Evolutionary conservation across 2,113 vertebrate species (phyloP).

Genomic region (Probosciger aterrimus): DNA sequence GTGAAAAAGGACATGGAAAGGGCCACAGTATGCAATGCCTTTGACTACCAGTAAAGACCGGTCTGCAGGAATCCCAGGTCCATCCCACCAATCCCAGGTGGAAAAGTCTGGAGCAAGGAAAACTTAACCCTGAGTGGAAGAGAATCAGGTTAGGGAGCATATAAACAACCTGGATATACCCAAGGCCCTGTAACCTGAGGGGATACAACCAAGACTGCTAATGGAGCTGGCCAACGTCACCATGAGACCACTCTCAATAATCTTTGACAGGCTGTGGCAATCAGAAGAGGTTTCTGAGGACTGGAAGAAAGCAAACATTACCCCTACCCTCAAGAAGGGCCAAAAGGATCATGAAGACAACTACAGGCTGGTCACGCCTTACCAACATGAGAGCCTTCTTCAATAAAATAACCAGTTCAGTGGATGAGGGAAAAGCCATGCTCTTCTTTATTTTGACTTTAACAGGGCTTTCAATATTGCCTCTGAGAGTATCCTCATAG

Average conservation of each 20-base stretch:
- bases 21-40: not conserved
- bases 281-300: not conserved
- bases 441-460: not conserved
- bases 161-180: not conserved
- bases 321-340: not conserved
- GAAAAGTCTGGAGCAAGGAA: not conserved
- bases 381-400: not conserved
- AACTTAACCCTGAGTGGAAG: not conserved
- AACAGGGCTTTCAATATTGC: not conserved
- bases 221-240: not conserved
- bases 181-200: not conserved
- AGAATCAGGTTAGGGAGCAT: not conserved
- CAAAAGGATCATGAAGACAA: not conserved
- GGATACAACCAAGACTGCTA: not conserved
- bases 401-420: not conserved
- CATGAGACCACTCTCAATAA: not conserved
- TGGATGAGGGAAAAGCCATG: not conserved
- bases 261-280: not conserved
- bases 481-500: not conserved
- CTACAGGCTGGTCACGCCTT: not conserved
- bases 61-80: not conserved
- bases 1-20: not conserved
- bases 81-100: not conserved
- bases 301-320: not conserved
- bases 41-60: not conserved